These are phyloP conservation scores for Centropristis striata DNA, from an alignment of 2,113 vertebrate genomes.

Conservation along the genomic window DNA sequence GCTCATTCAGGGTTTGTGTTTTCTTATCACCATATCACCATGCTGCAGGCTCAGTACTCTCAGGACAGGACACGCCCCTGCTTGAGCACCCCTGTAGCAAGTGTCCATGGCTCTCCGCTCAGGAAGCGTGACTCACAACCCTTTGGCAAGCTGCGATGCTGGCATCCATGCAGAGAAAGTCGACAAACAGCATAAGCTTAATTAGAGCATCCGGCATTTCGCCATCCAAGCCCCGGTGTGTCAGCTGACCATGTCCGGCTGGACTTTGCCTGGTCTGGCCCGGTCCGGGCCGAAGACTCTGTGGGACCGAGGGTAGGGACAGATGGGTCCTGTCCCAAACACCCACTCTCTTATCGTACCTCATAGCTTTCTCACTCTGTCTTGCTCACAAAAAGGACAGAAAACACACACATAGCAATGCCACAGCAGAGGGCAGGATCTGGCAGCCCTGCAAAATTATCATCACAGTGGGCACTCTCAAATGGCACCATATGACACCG, in stretches of 20 bases:
- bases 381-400: conserved; percentile 31
- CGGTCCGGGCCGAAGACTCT: conserved; percentile 46
- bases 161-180: conserved; percentile 72
- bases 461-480: conserved; percentile 44
- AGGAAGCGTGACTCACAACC: conserved; percentile 78
- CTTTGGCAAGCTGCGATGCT: conserved; percentile 67
- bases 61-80: conserved; percentile 65
- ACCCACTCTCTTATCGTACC: conserved; percentile 44
- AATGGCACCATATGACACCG: conserved; percentile 47
- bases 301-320: conserved; percentile 59
- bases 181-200: conserved; percentile 82
- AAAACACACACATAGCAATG: conserved; percentile 47
- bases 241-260: conserved; percentile 57
- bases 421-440: conserved; percentile 53
- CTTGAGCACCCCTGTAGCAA: conserved; percentile 55
- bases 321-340: conserved; percentile 73
- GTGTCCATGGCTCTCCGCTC: conserved; percentile 64
- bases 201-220: conserved; percentile 70
- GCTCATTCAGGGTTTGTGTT: conserved; percentile 54
- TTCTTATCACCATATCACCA: conserved; percentile 51
- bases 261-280: conserved; percentile 56
- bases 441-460: conserved; percentile 47
- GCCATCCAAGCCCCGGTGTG: conserved; percentile 59
- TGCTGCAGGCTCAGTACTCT: conserved; percentile 53
- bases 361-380: conserved; percentile 39